A percentile compares a stretch with the other conserved stretches of the same genome.
phyloP scores from a whole-genome alignment of 2,113 vertebrate genomes.

The Tragulus kanchil region DNA sequence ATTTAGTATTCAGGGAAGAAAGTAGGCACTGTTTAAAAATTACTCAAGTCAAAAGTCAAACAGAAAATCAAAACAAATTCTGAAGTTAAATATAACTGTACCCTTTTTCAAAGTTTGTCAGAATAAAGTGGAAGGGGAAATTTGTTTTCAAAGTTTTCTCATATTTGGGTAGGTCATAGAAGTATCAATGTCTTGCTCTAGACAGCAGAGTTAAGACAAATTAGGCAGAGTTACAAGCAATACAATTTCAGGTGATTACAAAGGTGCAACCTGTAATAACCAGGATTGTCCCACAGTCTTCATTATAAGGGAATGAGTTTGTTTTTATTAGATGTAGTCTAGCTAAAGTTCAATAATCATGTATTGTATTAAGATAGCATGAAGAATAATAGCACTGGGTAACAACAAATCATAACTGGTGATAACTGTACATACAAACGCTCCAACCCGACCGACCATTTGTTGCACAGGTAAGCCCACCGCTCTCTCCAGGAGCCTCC shows the following conservation, averaged over 20 bases:
- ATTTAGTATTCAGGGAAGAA: not conserved
- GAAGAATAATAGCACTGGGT: not conserved
- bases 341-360: not conserved
- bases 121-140: not conserved
- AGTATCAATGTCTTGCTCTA: not conserved
- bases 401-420: not conserved
- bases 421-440: not conserved
- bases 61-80: not conserved
- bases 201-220: constrained; percentile 8
- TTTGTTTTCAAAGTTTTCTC: constrained; percentile 8
- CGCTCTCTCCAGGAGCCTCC: not conserved
- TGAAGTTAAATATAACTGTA: not conserved
- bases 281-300: not conserved
- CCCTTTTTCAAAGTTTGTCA: not conserved
- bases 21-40: constrained; percentile 3
- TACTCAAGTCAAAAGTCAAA: not conserved
- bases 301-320: not conserved
- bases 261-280: constrained; percentile 38
- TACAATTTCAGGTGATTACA: not conserved
- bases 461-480: not conserved
- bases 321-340: constrained; percentile 41
- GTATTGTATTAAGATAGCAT: not conserved
- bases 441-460: not conserved
- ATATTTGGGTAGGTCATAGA: not conserved
- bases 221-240: constrained; percentile 14